phyloP scores from a whole-genome alignment of 1,140 invertebrate species.

The Ptiloglossa arizonensis region DNA sequence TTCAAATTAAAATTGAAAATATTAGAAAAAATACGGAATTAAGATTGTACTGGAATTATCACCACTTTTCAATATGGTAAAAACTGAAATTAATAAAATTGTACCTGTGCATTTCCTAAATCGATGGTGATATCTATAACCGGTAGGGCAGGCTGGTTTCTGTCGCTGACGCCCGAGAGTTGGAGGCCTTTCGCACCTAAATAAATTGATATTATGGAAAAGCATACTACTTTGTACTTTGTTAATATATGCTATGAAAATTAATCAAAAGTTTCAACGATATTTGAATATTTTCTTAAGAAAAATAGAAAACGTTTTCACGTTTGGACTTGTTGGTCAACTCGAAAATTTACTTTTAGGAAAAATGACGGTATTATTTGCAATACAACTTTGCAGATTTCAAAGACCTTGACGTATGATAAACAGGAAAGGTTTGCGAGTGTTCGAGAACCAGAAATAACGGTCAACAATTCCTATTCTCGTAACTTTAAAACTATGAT shows the following conservation, averaged over 20 bases:
- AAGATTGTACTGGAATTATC: background rate
- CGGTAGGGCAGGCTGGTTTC: conserved; percentile 87
- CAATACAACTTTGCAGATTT: no score
- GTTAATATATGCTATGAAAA: background rate
- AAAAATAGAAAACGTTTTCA: no score
- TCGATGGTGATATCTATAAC: conserved; percentile 88
- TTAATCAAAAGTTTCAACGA: background rate
- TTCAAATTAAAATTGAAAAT: background rate
- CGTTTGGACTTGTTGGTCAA: no score
- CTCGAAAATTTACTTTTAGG: no score
- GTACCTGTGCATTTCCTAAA: conserved; percentile 88
- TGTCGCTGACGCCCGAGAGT: conserved; percentile 71
- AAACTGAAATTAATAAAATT: background rate
- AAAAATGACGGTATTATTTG: no score
- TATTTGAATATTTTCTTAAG: background rate
- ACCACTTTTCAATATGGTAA: background rate
- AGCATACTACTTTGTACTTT: background rate
- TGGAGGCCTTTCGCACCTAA: conserved; percentile 55
- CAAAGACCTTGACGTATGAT: no score
- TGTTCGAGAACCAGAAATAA: no score
- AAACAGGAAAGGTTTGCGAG: no score
- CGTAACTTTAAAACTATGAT: no score
- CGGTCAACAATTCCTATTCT: no score
- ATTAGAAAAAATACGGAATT: background rate
- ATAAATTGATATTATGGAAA: background rate